phyloP scores from a whole-genome alignment of 2,888 invertebrate genomes.

The Sclerodermus sp. region DNA sequence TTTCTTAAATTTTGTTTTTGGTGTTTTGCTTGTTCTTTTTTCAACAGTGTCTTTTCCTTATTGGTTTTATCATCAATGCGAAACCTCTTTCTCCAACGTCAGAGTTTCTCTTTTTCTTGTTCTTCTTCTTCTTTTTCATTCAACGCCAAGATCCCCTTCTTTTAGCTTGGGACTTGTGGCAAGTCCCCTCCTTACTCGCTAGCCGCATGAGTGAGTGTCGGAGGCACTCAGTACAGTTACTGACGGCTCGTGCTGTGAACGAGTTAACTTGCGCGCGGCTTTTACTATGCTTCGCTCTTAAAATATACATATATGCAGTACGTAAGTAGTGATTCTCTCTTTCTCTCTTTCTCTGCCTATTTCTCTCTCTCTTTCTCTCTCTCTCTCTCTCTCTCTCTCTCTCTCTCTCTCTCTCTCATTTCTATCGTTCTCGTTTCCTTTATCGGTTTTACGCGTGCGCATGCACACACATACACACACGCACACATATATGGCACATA shows the following conservation, averaged over 20 bases:
- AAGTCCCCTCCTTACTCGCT: constrained; percentile 29
- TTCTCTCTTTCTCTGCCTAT: constrained; percentile 10
- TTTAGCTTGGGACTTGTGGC: constrained; percentile 16
- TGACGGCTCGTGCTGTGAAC: constrained; percentile 43
- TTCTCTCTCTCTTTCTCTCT: constrained; percentile 7
- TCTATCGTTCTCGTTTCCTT: constrained; percentile 5
- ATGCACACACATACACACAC: no score
- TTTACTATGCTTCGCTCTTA: constrained; percentile 28
- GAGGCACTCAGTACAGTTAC: constrained; percentile 49
- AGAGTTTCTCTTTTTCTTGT: constrained; percentile 15
- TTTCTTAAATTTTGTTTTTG: no score
- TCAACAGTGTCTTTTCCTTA: no score
- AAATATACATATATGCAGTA: constrained; percentile 29
- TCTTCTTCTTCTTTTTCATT: constrained; percentile 15
- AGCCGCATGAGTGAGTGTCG: constrained; percentile 42
- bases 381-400: constrained; percentile 7
- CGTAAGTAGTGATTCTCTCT: constrained; percentile 28
- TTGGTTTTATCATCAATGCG: no score
- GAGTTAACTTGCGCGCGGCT: constrained; percentile 10
- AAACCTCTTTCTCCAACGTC: no score
- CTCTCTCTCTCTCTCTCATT: constrained; percentile 12
- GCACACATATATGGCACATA: no score
- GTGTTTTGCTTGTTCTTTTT: no score
- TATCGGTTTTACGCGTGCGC: background rate
- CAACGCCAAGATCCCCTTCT: constrained; percentile 10